Base-by-base conservation (phyloP, 2,113 vertebrate species). In the Seriola dumerili region DNA sequence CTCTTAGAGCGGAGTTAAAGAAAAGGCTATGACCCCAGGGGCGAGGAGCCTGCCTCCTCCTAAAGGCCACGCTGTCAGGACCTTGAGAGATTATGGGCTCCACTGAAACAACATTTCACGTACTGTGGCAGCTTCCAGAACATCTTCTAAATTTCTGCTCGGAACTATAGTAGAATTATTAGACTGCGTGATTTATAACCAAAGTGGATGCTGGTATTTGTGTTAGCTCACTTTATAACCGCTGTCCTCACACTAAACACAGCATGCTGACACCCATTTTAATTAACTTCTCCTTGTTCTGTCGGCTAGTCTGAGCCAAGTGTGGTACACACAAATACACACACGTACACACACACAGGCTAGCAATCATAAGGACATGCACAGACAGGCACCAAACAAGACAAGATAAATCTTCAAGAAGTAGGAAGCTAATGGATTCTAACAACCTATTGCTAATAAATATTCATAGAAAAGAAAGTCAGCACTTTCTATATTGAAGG, bases 11-110 rank as follows among this genome's bases (percentile, higher is more conserved):
- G 0, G 42, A 63, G 71, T 63, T 73, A 68, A 76, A 86, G 70
- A 76, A 80, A 81, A 76, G 54, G 65, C 48, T 58, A 4, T 5
- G 62, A 85, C 80, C 79, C 66, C 42, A 4, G 19, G 42, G 69
- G 61, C 7, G 29, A 84, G 29, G 72, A 78, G 42, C 48, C 52
- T 7, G 54, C 63, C 67, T 66, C 75, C 13, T 58, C 54, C 72
- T 71, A 85, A 84, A 81, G 78, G 87, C 83, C 75, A 75, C 32
- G 12, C 72, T 83, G 89, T 69, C 89, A 84, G 73, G 73, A 55
- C 38, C n/a, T 59, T 55, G 66, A 85, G 14, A 78, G 80, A 81
- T 81, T 81, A 46, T 10, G 36, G 42, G 62, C 52, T 62, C 63
- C 32, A 19, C 44, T 52, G 52, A 70, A 85, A 72, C 70, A 76